A percentile compares a stretch with the other conserved stretches of the same genome.
Evolutionary conservation across 2,113 vertebrate genomes (phyloP).

Genomic region (Tragelaphus buxtoni): DNA sequence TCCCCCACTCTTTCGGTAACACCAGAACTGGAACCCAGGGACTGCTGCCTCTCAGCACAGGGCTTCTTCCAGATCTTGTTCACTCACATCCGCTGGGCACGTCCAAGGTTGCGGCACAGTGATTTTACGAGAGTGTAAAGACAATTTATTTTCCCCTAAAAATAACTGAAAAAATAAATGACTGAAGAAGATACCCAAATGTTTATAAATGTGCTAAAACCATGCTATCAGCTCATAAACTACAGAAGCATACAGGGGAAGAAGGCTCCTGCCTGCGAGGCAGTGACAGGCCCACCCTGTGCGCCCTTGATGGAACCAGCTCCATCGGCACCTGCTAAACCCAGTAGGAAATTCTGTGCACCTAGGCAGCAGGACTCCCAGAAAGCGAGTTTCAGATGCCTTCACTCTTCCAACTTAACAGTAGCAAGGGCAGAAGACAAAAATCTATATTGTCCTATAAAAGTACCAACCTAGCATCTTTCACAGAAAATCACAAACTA

Average conservation of each 20-base stretch:
- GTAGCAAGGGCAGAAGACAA: background rate
- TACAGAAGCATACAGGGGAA: background rate
- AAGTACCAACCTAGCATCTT: background rate
- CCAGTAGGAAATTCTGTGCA: background rate
- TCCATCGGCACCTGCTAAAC: rapidly evolving
- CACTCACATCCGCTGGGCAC: background rate
- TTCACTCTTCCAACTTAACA: background rate
- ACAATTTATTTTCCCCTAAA: slow-evolving; percentile 37
- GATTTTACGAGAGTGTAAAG: background rate
- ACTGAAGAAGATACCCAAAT: background rate
- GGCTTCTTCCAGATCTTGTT: background rate
- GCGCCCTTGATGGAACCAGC: rapidly evolving
- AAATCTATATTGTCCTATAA: background rate
- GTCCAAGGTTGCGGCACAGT: background rate
- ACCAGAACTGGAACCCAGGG: background rate
- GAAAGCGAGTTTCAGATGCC: background rate
- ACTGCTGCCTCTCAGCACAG: rapidly evolving
- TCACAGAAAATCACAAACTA: background rate
- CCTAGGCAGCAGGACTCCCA: rapidly evolving
- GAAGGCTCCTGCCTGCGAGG: background rate
- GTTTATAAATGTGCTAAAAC: slow-evolving; percentile 26
- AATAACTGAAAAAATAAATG: slow-evolving; percentile 51
- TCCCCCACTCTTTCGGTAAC: background rate
- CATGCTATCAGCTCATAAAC: background rate
- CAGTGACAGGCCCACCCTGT: rapidly evolving